Evolutionary conservation across 2,888 invertebrate genomes (phyloP), one percentile per base, ranked within the genome.

Genomic region (Acanthosoma haemorrhoidale): DNA sequence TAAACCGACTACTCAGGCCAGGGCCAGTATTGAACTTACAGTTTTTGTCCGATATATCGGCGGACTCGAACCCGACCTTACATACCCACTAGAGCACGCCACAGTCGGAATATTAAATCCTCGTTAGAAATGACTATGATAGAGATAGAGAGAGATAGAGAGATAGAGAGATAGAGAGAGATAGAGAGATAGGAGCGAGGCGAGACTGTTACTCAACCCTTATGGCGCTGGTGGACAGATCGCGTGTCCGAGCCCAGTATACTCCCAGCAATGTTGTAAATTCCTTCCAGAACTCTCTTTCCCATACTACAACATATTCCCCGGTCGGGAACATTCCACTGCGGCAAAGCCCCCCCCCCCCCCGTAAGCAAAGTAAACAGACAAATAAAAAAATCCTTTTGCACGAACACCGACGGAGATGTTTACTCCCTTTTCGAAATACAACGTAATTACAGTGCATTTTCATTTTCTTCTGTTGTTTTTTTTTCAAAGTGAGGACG

Each of bases 361-460:
- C 32, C 31, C 1, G 9, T 25, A 18, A 9, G 3, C 13, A 29
- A 32, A 13, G 31, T 25, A 31, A 31, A 1, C 32, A 38, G 36
- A 38, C 38, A 38, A 61, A 34, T 34, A 34, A 16, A 21, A 13
- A n/a, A 16, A 36, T 34, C 34, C 34, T 25, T 13, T 61, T 21
- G n/a, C 16, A 61, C 38, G 13, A n/a, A n/a, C 38, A 38, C 6
- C 6, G 18, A 16, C 13, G 34, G 36, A 38, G 36, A 61, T 61
- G 61, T 61, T 61, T 61, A 61, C 61, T 21, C 13, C 32, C 13
- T 16, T 21, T 9, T 36, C 32, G 21, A 61, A 36, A 61, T 61
- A 36, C 36, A 61, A 61, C 61, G 51, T 51, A 5, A 51, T 51
- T 51, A 51, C n/a, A 6, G n/a, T 0, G 13, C n/a, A 13, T 51